phyloP scores from a whole-genome alignment of 2,888 invertebrate species.

The Oxyscelio sp. region DNA sequence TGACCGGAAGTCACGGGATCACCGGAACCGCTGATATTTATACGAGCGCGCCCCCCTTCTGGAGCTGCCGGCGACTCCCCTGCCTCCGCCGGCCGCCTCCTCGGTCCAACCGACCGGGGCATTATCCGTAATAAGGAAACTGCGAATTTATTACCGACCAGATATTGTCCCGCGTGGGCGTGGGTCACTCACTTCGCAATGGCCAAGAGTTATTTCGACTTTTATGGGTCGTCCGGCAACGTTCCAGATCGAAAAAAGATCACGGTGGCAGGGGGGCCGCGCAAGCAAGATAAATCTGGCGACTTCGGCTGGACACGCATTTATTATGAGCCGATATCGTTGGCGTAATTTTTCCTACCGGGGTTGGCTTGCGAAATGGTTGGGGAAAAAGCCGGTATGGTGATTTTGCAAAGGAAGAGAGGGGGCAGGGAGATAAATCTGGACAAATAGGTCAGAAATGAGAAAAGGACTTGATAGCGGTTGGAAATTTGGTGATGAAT shows the following conservation, averaged over 20 bases:
- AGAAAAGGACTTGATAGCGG: constrained; percentile 29
- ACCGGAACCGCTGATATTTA: constrained; percentile 88
- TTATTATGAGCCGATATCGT: constrained; percentile 64
- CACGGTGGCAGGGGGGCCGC: constrained; percentile 23
- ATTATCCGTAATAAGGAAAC: constrained; percentile 89
- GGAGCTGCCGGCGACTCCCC: constrained; percentile 20
- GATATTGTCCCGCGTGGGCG: constrained; percentile 84
- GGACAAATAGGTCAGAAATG: constrained; percentile 54
- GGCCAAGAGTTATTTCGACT: constrained; percentile 87
- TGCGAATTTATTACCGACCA: constrained; percentile 88
- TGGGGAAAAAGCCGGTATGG: constrained; percentile 44
- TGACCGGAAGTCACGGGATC: constrained; percentile 89
- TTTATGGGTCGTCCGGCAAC: constrained; percentile 87
- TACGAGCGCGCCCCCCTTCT: constrained; percentile 83
- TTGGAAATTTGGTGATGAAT: constrained; percentile 33
- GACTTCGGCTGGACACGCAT: constrained; percentile 67
- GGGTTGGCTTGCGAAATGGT: constrained; percentile 22
- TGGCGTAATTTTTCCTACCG: constrained; percentile 61
- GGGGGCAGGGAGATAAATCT: constrained; percentile 44
- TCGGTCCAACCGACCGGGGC: constrained; percentile 86
- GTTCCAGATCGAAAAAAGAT: constrained; percentile 81
- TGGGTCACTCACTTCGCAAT: constrained; percentile 66
- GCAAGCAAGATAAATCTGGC: constrained; percentile 60
- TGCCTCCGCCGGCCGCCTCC: constrained; percentile 42
- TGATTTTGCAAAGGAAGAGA: constrained; percentile 45